A percentile compares a stretch with the other conserved stretches of the same genome.
Conservation (phyloP, 2,113 vertebrate species). For the Vulpes lagopus region DNA sequence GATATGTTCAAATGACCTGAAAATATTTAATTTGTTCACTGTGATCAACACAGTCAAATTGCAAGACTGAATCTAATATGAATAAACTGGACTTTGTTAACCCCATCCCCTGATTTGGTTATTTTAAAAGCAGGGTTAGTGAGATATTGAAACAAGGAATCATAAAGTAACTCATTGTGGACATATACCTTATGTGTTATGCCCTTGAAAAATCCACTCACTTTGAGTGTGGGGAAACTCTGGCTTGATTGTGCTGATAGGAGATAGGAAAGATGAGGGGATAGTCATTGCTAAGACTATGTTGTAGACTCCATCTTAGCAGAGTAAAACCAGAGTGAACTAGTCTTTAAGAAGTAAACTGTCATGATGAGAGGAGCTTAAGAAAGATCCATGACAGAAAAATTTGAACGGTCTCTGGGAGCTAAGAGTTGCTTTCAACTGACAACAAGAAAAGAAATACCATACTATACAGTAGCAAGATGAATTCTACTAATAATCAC, state of each 20-base stretch:
- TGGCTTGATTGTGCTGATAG: not conserved
- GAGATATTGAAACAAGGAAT: not conserved
- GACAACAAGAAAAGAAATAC: not conserved
- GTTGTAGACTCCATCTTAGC: not conserved
- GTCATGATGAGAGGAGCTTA: not conserved
- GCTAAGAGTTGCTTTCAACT: not conserved
- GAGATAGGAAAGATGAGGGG: not conserved
- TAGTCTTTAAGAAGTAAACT: not conserved
- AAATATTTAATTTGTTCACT: constrained; percentile 9
- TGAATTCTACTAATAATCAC: not conserved
- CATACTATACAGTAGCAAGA: not conserved
- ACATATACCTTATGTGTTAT: not conserved
- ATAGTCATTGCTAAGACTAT: not conserved
- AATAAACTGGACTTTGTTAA: constrained; percentile 20
- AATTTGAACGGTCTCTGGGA: fast-evolving
- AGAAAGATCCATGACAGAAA: not conserved
- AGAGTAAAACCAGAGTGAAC: not conserved
- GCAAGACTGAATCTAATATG: not conserved
- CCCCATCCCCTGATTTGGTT: not conserved
- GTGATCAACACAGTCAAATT: not conserved
- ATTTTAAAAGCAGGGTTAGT: not conserved
- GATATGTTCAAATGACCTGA: not conserved
- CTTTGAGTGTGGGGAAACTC: not conserved
- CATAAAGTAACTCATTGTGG: not conserved
- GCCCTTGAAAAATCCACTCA: not conserved